phyloP scores from a whole-genome alignment of 2,113 vertebrate genomes.

The Bothrops jararaca region DNA sequence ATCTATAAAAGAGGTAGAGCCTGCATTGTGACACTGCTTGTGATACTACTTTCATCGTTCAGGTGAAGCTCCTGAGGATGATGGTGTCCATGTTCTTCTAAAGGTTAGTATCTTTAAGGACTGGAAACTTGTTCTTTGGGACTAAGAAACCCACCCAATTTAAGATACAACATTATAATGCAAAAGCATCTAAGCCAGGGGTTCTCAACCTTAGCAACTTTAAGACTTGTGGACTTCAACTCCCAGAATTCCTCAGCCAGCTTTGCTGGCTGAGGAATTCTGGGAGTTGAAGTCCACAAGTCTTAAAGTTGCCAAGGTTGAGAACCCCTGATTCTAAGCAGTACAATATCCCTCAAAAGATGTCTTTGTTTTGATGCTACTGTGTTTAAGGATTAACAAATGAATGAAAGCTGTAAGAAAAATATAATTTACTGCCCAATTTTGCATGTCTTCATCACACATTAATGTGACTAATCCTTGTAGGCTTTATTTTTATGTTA shows the following conservation, averaged over 20 bases:
- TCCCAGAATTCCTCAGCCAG: too few relatives aligned
- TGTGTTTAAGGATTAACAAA: background rate
- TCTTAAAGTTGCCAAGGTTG: too few relatives aligned
- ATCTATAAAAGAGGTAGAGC: background rate
- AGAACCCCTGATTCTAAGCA: too few relatives aligned
- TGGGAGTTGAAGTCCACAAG: too few relatives aligned
- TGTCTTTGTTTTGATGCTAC: background rate
- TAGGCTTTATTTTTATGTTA: background rate
- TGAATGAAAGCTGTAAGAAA: background rate
- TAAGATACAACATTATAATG: background rate
- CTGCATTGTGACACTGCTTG: background rate
- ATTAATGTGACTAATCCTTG: background rate
- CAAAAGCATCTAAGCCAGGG: background rate
- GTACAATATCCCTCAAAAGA: background rate
- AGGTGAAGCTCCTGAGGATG: background rate
- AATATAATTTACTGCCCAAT: background rate
- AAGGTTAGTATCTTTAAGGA: background rate
- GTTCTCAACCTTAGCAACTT: too few relatives aligned
- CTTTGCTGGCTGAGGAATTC: too few relatives aligned
- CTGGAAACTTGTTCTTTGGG: background rate
- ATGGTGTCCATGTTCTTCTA: background rate
- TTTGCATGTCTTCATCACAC: background rate
- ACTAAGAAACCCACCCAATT: background rate
- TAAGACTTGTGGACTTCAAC: too few relatives aligned
- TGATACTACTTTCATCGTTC: background rate